A percentile compares a stretch with the other conserved stretches of the same genome.
phyloP scores from a whole-genome alignment of 2,113 vertebrate genomes.

The Eclectus roratus region DNA sequence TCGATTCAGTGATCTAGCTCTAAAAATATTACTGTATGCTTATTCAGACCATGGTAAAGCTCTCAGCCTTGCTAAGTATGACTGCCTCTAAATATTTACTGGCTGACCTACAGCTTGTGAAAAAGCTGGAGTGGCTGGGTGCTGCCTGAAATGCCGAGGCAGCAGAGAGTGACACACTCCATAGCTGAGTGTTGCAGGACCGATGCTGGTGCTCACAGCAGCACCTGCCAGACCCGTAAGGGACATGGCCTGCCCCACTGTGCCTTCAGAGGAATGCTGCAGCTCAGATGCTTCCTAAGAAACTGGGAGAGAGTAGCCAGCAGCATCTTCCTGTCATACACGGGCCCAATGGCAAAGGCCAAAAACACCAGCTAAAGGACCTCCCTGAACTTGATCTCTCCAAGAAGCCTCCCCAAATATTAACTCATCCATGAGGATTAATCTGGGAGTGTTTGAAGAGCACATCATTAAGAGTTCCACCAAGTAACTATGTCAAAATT shows the following conservation, averaged over 20 bases:
- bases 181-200: too few species aligned
- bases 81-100: too few species aligned
- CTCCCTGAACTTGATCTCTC: not conserved
- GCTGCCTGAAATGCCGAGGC: not conserved
- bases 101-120: too few species aligned
- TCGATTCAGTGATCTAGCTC: not conserved
- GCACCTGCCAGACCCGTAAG: fast-evolving
- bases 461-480: not conserved
- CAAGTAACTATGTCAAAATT: not conserved
- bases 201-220: not conserved
- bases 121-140: not conserved
- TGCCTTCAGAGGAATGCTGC: not conserved
- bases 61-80: not conserved
- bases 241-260: not conserved
- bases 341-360: not conserved
- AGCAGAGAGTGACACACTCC: too few species aligned
- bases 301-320: too few species aligned
- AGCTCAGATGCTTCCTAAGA: too few species aligned
- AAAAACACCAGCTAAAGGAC: not conserved
- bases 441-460: not conserved
- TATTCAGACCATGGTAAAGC: not conserved
- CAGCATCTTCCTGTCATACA: not conserved
- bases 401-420: not conserved
- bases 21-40: not conserved
- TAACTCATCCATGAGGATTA: not conserved